phyloP scores from a whole-genome alignment of 30 jellyfish, hydroid and myxozoan species.

The Hydra vulgaris region DNA sequence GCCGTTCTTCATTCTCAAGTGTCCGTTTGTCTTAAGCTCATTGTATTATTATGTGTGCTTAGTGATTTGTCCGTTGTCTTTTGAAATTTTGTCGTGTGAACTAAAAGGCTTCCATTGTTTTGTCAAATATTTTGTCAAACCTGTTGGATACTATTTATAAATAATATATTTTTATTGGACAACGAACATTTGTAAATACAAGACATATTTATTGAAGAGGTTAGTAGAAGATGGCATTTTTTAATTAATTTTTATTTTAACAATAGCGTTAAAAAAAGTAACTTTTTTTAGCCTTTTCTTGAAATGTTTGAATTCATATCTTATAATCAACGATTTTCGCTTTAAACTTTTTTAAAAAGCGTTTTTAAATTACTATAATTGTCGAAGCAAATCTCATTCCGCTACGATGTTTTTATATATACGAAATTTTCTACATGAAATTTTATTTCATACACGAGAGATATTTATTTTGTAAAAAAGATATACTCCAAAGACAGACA shows the following conservation, averaged over 20 bases:
- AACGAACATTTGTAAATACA: slow-evolving; percentile 35
- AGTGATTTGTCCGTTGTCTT: background rate
- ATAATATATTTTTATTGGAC: slow-evolving; percentile 46
- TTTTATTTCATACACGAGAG: slow-evolving; percentile 28
- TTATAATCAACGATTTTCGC: background rate
- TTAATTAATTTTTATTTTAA: background rate
- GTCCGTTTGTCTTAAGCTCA: background rate
- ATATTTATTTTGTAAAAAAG: slow-evolving; percentile 11
- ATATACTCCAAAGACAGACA: slow-evolving; percentile 9
- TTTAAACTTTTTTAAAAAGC: background rate
- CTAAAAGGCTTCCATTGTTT: background rate
- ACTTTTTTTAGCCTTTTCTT: no score
- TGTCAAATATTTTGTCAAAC: slow-evolving; percentile 1
- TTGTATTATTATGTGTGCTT: background rate
- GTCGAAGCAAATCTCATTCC: background rate
- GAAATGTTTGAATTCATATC: no score
- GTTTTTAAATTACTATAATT: background rate
- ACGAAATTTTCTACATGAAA: slow-evolving; percentile 20
- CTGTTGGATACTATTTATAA: slow-evolving; percentile 28
- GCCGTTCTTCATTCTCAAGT: background rate
- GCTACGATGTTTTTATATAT: slow-evolving; percentile 8
- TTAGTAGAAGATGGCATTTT: slow-evolving; percentile 8
- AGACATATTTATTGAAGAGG: slow-evolving; percentile 38
- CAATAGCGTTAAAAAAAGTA: background rate
- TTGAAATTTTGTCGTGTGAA: background rate